Conservation (phyloP, 1,140 invertebrate genomes). For the Cydia strobilella region DNA sequence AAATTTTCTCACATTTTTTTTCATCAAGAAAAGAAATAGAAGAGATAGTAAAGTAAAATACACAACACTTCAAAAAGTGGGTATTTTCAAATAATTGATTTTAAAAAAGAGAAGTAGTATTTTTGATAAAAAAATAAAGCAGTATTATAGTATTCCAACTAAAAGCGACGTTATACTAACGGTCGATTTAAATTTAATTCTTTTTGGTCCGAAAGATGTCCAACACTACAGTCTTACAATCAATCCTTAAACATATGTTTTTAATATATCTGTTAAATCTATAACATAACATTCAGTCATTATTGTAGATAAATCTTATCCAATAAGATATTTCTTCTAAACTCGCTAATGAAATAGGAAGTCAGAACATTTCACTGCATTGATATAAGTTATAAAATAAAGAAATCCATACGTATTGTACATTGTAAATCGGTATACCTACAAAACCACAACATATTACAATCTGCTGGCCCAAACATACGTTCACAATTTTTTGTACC, state of each 20-base stretch:
- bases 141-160: neutral
- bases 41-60: neutral
- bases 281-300: conserved; percentile 29
- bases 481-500: no score
- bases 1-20: neutral
- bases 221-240: conserved; percentile 22
- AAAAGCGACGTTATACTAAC: neutral
- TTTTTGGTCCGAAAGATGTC: conserved; percentile 12
- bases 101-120: neutral
- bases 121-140: neutral
- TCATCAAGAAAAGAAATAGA: conserved; percentile 15
- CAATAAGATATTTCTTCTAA: conserved; percentile 1
- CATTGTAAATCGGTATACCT: neutral
- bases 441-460: neutral
- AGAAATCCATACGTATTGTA: neutral
- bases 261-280: conserved; percentile 16
- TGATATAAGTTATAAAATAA: neutral
- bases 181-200: conserved; percentile 4
- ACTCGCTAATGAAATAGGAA: neutral
- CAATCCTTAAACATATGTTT: conserved; percentile 27
- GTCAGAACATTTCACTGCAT: neutral
- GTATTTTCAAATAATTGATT: neutral
- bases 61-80: no score
- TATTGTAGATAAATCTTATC: conserved; percentile 25
- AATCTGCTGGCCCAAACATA: neutral